phyloP scores from a whole-genome alignment of 2,888 invertebrate genomes.

The Tuberolachnus salignus region DNA sequence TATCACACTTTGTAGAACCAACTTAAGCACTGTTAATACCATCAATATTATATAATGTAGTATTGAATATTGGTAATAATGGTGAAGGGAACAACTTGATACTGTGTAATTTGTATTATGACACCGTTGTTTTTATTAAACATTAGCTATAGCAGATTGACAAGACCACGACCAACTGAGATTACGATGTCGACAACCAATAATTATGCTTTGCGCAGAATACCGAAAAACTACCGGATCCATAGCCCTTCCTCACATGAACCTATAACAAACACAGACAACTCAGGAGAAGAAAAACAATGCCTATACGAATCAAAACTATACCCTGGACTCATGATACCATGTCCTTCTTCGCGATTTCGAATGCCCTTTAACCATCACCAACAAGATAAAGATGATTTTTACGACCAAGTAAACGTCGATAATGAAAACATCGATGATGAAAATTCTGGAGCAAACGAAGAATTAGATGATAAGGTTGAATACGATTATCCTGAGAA shows the following conservation, averaged over 20 bases:
- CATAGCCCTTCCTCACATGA: constrained; percentile 23
- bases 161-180: constrained; percentile 45
- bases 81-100: constrained; percentile 42
- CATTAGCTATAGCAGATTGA: constrained; percentile 42
- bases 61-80: constrained; percentile 42
- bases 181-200: constrained; percentile 42
- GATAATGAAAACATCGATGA: constrained; percentile 57
- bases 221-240: constrained; percentile 38
- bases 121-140: constrained; percentile 52
- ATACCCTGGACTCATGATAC: constrained; percentile 47
- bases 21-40: constrained; percentile 52
- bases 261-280: constrained; percentile 40
- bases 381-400: constrained; percentile 22
- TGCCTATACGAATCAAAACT: constrained; percentile 44
- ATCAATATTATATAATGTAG: constrained; percentile 28
- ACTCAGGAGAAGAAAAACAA: constrained; percentile 1
- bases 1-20: constrained; percentile 49
- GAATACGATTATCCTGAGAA: constrained; percentile 40
- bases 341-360: constrained; percentile 36
- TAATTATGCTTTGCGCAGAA: constrained; percentile 36
- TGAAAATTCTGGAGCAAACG: constrained; percentile 3
- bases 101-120: constrained; percentile 39
- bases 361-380: constrained; percentile 4
- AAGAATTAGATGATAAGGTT: constrained; percentile 30
- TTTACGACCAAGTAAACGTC: neutral